Conservation (phyloP, 2,113 vertebrate genomes). For the Sprattus sprattus region DNA sequence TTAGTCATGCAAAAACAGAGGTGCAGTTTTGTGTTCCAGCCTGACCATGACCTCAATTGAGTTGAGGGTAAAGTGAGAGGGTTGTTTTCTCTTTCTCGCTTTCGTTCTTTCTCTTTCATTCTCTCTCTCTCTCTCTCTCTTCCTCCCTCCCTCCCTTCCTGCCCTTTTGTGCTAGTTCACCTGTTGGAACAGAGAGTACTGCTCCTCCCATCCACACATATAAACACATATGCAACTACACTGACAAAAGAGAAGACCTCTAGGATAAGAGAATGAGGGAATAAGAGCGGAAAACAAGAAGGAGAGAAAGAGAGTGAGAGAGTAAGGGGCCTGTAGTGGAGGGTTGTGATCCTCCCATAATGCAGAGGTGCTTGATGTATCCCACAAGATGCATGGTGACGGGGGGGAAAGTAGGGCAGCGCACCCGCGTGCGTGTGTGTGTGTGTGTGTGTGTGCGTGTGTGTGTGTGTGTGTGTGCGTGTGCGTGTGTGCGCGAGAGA, state of each 20-base stretch:
- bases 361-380: constrained; percentile 19
- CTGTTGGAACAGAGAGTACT: constrained; percentile 1
- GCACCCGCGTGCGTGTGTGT: background rate
- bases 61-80: background rate
- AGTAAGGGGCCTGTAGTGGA: background rate
- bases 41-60: background rate
- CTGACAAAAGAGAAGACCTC: background rate
- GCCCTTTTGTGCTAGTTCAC: background rate
- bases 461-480: background rate
- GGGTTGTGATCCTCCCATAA: background rate
- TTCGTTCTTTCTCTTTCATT: background rate
- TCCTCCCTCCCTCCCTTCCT: background rate
- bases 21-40: background rate
- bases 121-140: background rate
- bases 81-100: background rate
- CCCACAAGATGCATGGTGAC: constrained; percentile 27
- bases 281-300: background rate
- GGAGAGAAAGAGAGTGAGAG: background rate
- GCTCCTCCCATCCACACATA: background rate
- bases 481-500: constrained; percentile 48
- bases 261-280: background rate
- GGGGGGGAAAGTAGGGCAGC: constrained; percentile 33
- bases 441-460: background rate
- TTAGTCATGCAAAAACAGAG: too few species aligned
- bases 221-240: background rate